Evolutionary conservation across 2,888 invertebrate genomes (phyloP), one percentile per base, ranked within the genome.

Genomic region (Eilema sororculum): DNA sequence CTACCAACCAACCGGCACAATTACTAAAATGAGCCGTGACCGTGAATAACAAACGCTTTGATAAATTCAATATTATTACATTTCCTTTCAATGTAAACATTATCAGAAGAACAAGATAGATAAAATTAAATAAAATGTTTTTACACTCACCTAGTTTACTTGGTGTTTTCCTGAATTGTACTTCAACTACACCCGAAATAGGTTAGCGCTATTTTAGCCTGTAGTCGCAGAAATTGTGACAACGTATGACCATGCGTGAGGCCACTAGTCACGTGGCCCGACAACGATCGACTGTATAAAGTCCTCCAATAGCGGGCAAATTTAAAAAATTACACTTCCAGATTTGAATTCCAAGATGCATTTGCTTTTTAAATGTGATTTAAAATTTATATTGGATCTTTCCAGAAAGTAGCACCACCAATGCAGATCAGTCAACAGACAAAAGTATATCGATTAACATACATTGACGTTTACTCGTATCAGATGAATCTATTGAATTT

Each of bases 221-320:
- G 30, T 59, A 22, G 28, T 37, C 30, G 58, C 28, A 63, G 64
- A 62, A 67, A 25, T 37, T n/a, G 52, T 30, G 67, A 68, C 57
- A 56, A 28, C 30, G 28, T 41, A 65, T 64, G 22, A 33, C 33
- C 33, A n/a, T 28, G 20, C 37, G 25, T 60, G 66, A 46, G 69
- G 74, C 79, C 77, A 85, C 86, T 82, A 67, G 79, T 89, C 90
- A 87, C 87, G 86, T 81, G 88, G 83, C 83, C 76, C 71, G 84
- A 72, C 85, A 77, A 71, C 71, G 71, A 81, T 52, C 79, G 83
- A 91, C 89, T 90, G 90, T 70, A 74, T 72, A 58, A 65, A 72
- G 70, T 79, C 65, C 67, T 71, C 68, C 71, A 69, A 72, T 74
- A 68, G 70, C 68, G 59, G 69, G 67, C 37, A 65, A 22, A 30